Base-by-base conservation (phyloP, 1,140 invertebrate species). In the Nephila pilipes region DNA sequence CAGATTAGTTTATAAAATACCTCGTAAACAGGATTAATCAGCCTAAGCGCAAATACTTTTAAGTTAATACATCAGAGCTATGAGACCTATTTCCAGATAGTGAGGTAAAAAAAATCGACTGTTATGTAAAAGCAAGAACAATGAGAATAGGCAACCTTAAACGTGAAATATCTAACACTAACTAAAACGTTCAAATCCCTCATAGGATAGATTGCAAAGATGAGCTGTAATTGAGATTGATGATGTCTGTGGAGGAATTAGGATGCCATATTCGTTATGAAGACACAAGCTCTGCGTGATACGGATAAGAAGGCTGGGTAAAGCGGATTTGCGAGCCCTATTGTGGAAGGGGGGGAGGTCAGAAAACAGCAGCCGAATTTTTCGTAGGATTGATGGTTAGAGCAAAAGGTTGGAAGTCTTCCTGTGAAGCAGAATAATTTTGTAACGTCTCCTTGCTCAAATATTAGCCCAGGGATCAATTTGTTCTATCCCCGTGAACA, bases 191-290 rank as follows among this genome's bases (percentile, higher is more conserved):
- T 10, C 3, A 2, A 22, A 46, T 83, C 38, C 80, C 18, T 10
- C 46, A 38, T 8, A 10, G 54, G 80, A 83, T 55, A 55, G 80
- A 83, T 83, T 83, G 54, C 80, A 83, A 54, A 83, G 80, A 83
- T 55, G 80, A 46, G 80, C 46, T 83, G n/a, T 83, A 83, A 83
- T 83, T 83, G 80, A 54, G 80, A 83, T 83, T 83, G 80, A 83
- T 83, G 80, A 83, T 55, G 54, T 46, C 80, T 25, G 36, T 22
- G 10, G 25, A 46, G 54, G 80, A 25, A 83, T 83, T 83, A 83
- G 80, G 25, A 38, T 83, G 80, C 80, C 80, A 83, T 83, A 83
- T 83, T 83, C 80, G 54, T 46, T 83, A 83, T 83, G 80, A 83
- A 83, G 80, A 83, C 80, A 16, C 65, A 69, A 69, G 29, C 65